Conservation (phyloP, 2,797 vertebrate species). For the Bryconaethiops microstoma region DNA sequence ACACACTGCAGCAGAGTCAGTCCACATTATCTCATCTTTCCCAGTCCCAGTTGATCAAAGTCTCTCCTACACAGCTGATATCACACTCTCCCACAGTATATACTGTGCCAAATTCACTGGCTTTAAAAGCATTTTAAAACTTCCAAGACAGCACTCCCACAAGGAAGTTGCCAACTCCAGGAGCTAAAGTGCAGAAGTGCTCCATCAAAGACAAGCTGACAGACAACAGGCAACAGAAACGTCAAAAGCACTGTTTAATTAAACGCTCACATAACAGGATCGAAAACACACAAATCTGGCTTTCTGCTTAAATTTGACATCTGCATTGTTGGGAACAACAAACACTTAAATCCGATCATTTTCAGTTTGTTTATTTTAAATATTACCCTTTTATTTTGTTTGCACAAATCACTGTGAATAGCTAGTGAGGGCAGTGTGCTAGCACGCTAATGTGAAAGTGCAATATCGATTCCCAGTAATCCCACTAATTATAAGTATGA, state of each 20-base stretch:
- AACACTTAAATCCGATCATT: too few species aligned
- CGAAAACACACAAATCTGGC: background rate
- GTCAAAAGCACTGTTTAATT: background rate
- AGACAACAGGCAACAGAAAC: background rate
- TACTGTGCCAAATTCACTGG: conserved; percentile 12
- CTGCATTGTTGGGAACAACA: too few species aligned
- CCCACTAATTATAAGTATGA: too few species aligned
- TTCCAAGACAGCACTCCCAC: background rate
- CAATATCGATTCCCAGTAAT: too few species aligned
- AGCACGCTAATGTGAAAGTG: too few species aligned
- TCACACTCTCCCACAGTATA: conserved; percentile 10
- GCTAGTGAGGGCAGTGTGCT: too few species aligned
- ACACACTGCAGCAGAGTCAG: conserved; percentile 23
- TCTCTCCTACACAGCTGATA: conserved; percentile 24
- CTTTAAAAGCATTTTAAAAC: conserved; percentile 6
- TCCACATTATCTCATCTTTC: conserved; percentile 24
- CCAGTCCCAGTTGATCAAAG: conserved; percentile 13
- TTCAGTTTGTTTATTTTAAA: too few species aligned
- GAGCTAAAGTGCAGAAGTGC: background rate
- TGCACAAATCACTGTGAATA: too few species aligned
- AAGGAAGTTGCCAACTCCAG: background rate
- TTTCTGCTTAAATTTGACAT: too few species aligned
- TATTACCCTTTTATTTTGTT: too few species aligned
- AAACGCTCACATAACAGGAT: too few species aligned
- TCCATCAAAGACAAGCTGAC: background rate